Percentiles rank a stretch among this genome's conserved stretches.
Evolutionary conservation across 2,797 vertebrate genomes (phyloP).

Genomic region (Catostomus latipinnis): DNA sequence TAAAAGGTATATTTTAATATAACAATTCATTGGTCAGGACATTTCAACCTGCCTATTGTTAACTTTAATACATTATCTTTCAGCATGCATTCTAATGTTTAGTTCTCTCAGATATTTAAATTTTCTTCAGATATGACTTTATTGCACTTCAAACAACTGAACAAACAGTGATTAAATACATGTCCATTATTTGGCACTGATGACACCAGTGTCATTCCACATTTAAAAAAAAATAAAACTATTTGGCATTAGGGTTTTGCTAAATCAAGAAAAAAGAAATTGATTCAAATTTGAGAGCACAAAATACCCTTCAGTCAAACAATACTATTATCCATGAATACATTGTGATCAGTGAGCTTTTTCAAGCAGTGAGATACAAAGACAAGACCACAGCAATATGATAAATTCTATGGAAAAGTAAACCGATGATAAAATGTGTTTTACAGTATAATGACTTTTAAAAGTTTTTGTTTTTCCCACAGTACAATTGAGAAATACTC

Average conservation of each 20-base stretch:
- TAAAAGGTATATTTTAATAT: conserved; percentile 1
- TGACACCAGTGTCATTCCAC: not conserved
- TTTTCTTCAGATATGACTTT: conserved; percentile 7
- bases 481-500: not conserved
- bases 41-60: not conserved
- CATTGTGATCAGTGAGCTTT: not conserved
- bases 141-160: conserved; percentile 47
- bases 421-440: not conserved
- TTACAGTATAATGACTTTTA: not conserved
- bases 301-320: not conserved
- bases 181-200: conserved; percentile 15
- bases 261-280: not conserved
- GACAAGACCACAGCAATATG: not conserved
- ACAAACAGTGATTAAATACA: conserved; percentile 15
- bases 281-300: not conserved
- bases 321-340: not conserved
- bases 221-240: not conserved
- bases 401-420: not conserved
- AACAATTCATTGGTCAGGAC: not conserved
- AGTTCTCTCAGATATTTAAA: not conserved
- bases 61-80: too few relatives aligned
- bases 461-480: not conserved
- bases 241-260: not conserved
- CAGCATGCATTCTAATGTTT: not conserved
- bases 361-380: not conserved